phyloP scores from a whole-genome alignment of 1,140 invertebrate species.

The Zaprionus kolodkinae region DNA sequence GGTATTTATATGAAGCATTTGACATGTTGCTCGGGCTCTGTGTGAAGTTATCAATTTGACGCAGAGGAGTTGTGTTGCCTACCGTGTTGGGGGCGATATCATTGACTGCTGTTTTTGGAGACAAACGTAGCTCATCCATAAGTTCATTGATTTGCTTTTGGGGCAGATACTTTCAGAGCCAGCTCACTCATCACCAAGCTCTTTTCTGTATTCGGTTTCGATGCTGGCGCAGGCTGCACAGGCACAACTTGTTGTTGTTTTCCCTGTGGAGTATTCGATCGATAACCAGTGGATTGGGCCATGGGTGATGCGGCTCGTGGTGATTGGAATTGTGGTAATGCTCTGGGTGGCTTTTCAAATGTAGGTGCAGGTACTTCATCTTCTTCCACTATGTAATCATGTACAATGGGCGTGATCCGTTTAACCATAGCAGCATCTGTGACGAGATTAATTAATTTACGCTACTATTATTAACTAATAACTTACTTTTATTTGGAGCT shows the following conservation, averaged over 20 bases:
- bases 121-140: conserved; percentile 65
- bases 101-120: conserved; percentile 13
- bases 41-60: conserved; percentile 63
- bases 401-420: conserved; percentile 52
- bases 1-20: conserved; percentile 78
- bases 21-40: conserved; percentile 75
- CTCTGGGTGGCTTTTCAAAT: conserved; percentile 15
- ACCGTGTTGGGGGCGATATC: conserved; percentile 5
- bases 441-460: background rate
- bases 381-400: conserved; percentile 70
- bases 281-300: conserved; percentile 75
- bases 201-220: conserved; percentile 66
- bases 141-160: conserved; percentile 71
- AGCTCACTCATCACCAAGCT: conserved; percentile 81
- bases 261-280: conserved; percentile 49
- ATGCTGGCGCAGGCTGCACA: background rate
- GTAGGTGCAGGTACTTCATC: conserved; percentile 38
- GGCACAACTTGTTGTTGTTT: conserved; percentile 25
- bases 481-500: conserved; percentile 47
- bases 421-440: conserved; percentile 27
- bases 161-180: conserved; percentile 74
- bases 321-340: conserved; percentile 56
- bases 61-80: conserved; percentile 50
- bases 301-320: conserved; percentile 56
- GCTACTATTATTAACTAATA: background rate